phyloP scores from a whole-genome alignment of 2,888 invertebrate genomes.

The Sacculina carcini region DNA sequence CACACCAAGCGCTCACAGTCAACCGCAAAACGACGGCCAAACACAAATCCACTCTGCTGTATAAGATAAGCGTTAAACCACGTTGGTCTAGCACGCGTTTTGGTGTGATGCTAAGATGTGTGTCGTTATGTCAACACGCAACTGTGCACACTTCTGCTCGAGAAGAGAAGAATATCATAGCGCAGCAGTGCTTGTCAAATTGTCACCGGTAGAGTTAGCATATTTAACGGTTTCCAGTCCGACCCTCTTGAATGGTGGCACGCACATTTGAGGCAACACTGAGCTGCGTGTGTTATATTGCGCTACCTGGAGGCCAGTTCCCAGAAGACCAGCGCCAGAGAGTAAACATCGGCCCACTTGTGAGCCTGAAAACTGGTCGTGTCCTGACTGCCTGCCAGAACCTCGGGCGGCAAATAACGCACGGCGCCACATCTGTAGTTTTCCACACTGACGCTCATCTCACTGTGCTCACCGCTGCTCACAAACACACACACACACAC shows the following conservation, averaged over 20 bases:
- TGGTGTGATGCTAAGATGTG: no score
- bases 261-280: no score
- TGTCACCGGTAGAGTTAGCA: no score
- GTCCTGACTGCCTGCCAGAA: conserved; percentile 42
- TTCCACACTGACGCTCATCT: conserved; percentile 51
- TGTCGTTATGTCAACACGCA: no score
- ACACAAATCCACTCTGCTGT: background rate
- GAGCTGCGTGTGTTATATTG: background rate
- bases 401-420: conserved; percentile 79
- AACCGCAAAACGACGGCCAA: conserved; percentile 5
- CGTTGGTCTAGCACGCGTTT: background rate
- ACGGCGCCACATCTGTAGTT: conserved; percentile 61
- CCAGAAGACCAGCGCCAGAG: conserved; percentile 62
- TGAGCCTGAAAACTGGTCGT: conserved; percentile 53
- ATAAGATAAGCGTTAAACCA: background rate
- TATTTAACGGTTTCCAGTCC: no score
- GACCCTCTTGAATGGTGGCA: no score
- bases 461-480: no score
- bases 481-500: no score
- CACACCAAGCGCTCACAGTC: conserved; percentile 8
- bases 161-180: no score
- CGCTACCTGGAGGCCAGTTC: conserved; percentile 50
- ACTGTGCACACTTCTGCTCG: background rate
- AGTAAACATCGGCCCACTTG: conserved; percentile 75
- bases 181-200: no score